Evolutionary conservation across 2,888 invertebrate species (phyloP).

Genomic region (Aelia acuminata): DNA sequence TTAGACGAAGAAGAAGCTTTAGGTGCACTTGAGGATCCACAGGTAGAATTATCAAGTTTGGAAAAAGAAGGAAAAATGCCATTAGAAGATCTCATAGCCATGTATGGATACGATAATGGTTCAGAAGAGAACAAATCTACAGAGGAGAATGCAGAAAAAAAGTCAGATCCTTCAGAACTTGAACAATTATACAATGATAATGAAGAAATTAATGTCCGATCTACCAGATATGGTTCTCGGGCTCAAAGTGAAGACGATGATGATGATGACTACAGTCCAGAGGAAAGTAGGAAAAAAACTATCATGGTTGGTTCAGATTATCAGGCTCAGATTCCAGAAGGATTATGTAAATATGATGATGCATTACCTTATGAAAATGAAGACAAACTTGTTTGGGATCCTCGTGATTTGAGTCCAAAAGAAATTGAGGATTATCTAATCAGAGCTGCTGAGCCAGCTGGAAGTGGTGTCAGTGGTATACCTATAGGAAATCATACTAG

Average conservation of each 20-base stretch:
- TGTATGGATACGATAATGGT: slow-evolving; percentile 82
- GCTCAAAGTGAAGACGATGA: slow-evolving; percentile 86
- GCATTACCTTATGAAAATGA: slow-evolving; percentile 95
- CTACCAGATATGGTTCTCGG: slow-evolving; percentile 68
- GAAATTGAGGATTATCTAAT: slow-evolving; percentile 86
- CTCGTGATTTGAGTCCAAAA: slow-evolving; percentile 79
- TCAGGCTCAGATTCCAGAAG: slow-evolving; percentile 94
- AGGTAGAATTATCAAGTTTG: slow-evolving; percentile 89
- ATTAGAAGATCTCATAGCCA: slow-evolving; percentile 89
- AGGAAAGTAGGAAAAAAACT: slow-evolving; percentile 90
- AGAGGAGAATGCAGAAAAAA: slow-evolving; percentile 62
- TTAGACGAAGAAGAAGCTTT: slow-evolving; percentile 97
- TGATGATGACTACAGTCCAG: slow-evolving; percentile 86
- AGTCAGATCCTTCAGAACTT: slow-evolving; percentile 63
- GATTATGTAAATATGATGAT: slow-evolving; percentile 92
- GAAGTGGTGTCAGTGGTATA: slow-evolving; percentile 72
- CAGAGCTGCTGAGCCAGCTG: slow-evolving; percentile 71
- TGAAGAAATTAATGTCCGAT: slow-evolving; percentile 58
- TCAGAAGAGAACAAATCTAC: slow-evolving; percentile 70
- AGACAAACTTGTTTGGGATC: slow-evolving; percentile 95
- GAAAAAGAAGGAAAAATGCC: slow-evolving; percentile 94
- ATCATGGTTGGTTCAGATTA: slow-evolving; percentile 96
- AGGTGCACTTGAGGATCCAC: slow-evolving; percentile 88
- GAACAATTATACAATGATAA: slow-evolving; percentile 64
- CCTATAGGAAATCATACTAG: slow-evolving; percentile 81